Base-by-base conservation (phyloP, 2,888 invertebrate species). In the Acleris holmiana region DNA sequence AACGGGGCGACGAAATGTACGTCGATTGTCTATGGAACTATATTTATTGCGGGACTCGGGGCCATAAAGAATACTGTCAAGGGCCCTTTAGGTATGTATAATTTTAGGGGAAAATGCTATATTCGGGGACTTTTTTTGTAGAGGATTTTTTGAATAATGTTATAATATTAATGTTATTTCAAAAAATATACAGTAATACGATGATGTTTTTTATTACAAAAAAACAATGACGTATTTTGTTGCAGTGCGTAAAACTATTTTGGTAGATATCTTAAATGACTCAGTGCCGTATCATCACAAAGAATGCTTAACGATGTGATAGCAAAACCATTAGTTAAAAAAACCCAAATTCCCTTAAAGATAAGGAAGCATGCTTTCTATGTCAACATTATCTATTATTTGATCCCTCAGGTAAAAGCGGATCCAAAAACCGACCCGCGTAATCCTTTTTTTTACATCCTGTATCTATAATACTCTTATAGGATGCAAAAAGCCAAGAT, bases 1-100 rank as follows among this genome's bases (percentile, higher is more conserved):
- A 85, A 86, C 86, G 80, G 91, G 90, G 91, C 86, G 90, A 82
- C 73, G 88, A 89, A 83, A 84, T 83, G 80, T 81, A 83, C 82
- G 80, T 81, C 86, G 83, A 82, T 85, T 84, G 82, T 87, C 84
- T 86, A 83, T 83, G 68, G 78, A 80, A 81, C 82, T 79, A 77
- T 78, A 78, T 84, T 85, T 82, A 85, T 84, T 80, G 79, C 80
- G 76, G 74, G 78, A 74, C 67, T 70, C 62, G 69, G 71, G 63
- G 70, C 75, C 71, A 83, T 80, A 81, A 79, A 79, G 73, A 77
- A 76, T 73, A 69, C 69, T 73, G 69, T 73, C 64, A 54, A 47
- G 64, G 29, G 17, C 53, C 19, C 44, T 64, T 53, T 63, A 47
- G 53, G 41, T 44, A 18, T 48, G 41, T 59, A 64, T 58, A 58